Evolutionary conservation across 2,888 invertebrate genomes (phyloP).

Genomic region (Idaea aversata): DNA sequence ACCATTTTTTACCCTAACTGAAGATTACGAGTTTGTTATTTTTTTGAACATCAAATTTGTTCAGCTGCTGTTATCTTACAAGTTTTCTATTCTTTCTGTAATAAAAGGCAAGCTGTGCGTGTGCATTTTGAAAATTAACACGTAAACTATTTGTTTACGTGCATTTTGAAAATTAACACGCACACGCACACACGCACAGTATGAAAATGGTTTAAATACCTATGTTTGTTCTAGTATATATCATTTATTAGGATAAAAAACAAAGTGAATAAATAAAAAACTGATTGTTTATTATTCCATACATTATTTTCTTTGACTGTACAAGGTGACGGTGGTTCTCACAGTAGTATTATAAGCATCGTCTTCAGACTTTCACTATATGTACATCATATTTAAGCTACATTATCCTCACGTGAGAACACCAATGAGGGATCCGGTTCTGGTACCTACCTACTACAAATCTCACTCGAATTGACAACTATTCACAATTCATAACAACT

Average conservation of each 20-base stretch:
- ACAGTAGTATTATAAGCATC: conserved; percentile 34
- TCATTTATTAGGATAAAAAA: not conserved
- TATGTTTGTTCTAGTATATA: not conserved
- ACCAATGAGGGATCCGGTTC: conserved; percentile 21
- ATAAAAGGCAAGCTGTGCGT: too few relatives aligned
- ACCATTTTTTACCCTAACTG: too few relatives aligned
- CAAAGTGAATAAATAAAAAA: conserved; percentile 40
- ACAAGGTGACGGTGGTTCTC: conserved; percentile 44
- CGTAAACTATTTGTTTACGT: too few relatives aligned
- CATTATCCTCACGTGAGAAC: conserved; percentile 38
- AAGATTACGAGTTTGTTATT: too few relatives aligned
- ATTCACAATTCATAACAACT: not conserved
- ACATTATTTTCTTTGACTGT: conserved; percentile 43
- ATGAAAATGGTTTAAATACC: too few relatives aligned
- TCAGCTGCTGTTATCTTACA: too few relatives aligned
- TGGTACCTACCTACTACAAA: not conserved
- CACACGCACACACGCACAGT: too few relatives aligned
- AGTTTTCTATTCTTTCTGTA: too few relatives aligned
- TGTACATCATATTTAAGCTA: conserved; percentile 48
- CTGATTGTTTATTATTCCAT: conserved; percentile 59
- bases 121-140: too few relatives aligned
- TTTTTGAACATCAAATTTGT: too few relatives aligned
- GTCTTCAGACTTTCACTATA: conserved; percentile 51
- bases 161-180: too few relatives aligned
- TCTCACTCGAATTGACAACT: conserved; percentile 36